Evolutionary conservation across 37 sponge, comb jelly and placozoan genomes (phyloP).

Genomic region (Ephydatia muelleri): DNA sequence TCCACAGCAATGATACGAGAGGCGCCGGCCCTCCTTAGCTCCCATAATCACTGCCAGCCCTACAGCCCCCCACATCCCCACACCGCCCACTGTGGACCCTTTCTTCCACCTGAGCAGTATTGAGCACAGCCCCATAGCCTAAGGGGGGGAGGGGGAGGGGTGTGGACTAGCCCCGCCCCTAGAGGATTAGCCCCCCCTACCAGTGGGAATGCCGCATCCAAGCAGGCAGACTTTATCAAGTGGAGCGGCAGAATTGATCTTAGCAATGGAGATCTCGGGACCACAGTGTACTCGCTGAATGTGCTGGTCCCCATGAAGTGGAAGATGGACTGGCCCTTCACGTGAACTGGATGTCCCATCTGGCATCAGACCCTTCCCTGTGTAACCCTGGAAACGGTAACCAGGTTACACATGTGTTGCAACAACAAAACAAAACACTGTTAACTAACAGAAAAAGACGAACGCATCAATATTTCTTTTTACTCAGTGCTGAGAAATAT

Average conservation of each 20-base stretch:
- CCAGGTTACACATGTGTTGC: too few species aligned
- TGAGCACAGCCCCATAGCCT: slow-evolving; percentile 91
- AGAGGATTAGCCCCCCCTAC: not conserved
- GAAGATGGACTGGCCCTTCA: slow-evolving; percentile 78
- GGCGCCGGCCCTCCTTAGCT: slow-evolving; percentile 81
- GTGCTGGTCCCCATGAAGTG: slow-evolving; percentile 98
- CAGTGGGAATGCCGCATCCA: slow-evolving; percentile 96
- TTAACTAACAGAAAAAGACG: not conserved
- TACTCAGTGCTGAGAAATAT: too few species aligned
- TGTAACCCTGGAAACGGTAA: slow-evolving; percentile 48
- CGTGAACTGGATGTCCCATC: slow-evolving; percentile 80
- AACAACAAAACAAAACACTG: not conserved
- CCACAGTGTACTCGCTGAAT: slow-evolving; percentile 94
- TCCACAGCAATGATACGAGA: slow-evolving; percentile 92
- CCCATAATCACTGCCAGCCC: slow-evolving; percentile 98
- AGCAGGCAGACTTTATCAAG: slow-evolving; percentile 88
- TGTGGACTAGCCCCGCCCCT: not conserved
- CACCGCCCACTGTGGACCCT: too few species aligned
- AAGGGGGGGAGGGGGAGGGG: too few species aligned
- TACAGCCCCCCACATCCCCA: slow-evolving; percentile 95
- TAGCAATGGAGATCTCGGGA: slow-evolving; percentile 93
- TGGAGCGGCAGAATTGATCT: slow-evolving; percentile 76
- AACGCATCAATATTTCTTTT: too few species aligned
- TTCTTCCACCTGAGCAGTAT: slow-evolving; percentile 82
- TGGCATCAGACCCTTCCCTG: slow-evolving; percentile 94